Conservation (phyloP, 2,113 vertebrate genomes). For the Spermophilus dauricus region DNA sequence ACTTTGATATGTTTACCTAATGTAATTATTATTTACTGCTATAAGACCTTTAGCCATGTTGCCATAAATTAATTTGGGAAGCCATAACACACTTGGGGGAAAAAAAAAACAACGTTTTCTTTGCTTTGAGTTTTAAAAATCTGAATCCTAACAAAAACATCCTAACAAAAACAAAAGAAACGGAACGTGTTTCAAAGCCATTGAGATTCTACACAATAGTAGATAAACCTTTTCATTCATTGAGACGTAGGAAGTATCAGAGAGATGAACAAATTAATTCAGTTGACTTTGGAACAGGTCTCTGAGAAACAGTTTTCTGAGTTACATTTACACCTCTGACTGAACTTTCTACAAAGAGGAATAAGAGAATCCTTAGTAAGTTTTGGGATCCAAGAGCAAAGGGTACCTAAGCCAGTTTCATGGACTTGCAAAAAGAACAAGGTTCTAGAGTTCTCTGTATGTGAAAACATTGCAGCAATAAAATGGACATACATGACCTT, state of each 20-base stretch:
- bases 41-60: background rate
- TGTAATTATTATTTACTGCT: background rate
- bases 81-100: background rate
- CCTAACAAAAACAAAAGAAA: background rate
- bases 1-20: background rate
- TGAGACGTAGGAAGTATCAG: background rate
- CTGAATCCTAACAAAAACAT: background rate
- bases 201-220: background rate
- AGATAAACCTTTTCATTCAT: background rate
- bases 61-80: background rate
- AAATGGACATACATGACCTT: background rate
- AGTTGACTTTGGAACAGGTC: background rate
- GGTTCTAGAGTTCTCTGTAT: background rate
- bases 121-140: background rate
- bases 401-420: background rate
- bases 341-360: background rate
- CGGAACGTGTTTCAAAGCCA: background rate
- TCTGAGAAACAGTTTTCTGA: background rate
- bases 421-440: rapidly evolving
- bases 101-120: background rate
- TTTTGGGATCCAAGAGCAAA: background rate
- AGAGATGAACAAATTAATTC: background rate
- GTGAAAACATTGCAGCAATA: background rate
- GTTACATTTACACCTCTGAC: background rate
- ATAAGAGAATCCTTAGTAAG: background rate